A percentile compares a stretch with the other conserved stretches of the same genome.
phyloP scores from a whole-genome alignment of 2,797 vertebrate species.

The Fratercula arctica region DNA sequence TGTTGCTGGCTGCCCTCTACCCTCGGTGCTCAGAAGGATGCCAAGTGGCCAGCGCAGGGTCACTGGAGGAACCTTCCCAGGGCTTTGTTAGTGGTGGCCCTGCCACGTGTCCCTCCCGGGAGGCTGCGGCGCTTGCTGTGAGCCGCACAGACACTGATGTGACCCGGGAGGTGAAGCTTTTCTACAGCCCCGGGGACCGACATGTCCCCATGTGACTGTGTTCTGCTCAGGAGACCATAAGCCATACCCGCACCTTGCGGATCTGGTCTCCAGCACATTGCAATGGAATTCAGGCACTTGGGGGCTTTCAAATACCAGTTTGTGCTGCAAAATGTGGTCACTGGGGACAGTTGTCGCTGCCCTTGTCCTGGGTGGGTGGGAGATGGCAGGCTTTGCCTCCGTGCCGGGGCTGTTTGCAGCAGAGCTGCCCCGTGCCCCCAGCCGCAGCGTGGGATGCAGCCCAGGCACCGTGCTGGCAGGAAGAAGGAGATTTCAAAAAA shows the following conservation, averaged over 20 bases:
- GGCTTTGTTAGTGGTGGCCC: neutral
- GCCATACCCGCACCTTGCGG: accelerated
- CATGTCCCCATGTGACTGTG: accelerated
- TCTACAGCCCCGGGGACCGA: no score
- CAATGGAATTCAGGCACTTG: accelerated
- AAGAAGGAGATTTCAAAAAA: neutral
- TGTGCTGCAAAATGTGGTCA: neutral
- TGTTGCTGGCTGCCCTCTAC: neutral
- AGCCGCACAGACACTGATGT: neutral
- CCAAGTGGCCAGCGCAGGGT: neutral
- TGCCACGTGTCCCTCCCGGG: neutral
- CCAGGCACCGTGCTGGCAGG: accelerated
- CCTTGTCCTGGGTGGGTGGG: accelerated
- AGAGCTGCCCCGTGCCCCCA: neutral
- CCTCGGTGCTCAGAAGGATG: neutral
- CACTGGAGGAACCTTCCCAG: accelerated
- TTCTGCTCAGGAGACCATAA: neutral
- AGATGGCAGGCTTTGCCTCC: neutral
- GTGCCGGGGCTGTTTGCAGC: neutral
- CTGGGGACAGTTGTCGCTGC: neutral
- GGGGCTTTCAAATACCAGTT: neutral
- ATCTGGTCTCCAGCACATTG: neutral
- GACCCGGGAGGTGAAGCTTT: neutral
- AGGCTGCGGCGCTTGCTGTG: accelerated
- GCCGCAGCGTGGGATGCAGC: neutral